Percentiles rank a stretch among this genome's conserved stretches.
Conservation (phyloP, 2,797 vertebrate species). For the Falco naumanni region DNA sequence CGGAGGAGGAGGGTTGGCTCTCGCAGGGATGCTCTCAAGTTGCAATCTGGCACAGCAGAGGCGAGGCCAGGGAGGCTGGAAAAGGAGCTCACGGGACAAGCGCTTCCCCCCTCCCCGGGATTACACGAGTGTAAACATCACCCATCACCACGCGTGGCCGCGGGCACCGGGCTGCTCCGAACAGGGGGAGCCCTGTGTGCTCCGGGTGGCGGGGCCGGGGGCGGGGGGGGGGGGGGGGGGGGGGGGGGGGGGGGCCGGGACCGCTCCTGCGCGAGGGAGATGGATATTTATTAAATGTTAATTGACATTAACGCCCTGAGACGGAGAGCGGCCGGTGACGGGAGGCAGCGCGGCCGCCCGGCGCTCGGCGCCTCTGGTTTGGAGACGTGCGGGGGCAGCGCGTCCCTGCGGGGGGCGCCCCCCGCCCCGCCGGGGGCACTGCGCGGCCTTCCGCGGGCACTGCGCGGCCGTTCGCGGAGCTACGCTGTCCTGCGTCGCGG, state of each 20-base stretch:
- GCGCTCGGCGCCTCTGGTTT: too few species aligned
- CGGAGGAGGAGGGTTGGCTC: neutral
- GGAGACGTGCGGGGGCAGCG: neutral
- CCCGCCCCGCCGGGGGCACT: neutral
- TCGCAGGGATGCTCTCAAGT: neutral
- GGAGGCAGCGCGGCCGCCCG: neutral
- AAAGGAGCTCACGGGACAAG: neutral
- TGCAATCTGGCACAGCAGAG: neutral
- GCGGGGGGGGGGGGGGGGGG: neutral
- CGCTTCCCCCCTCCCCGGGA: neutral
- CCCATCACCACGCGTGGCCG: neutral
- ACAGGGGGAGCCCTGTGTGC: neutral
- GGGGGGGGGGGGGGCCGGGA: neutral
- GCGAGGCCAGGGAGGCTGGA: neutral
- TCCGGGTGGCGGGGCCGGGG: too few species aligned
- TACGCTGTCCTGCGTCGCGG: neutral
- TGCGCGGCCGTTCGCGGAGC: too few species aligned
- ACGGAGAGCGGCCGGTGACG: fast-evolving
- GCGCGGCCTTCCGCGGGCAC: neutral
- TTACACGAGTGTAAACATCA: neutral
- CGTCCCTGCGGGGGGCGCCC: neutral
- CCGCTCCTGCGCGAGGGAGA: neutral
- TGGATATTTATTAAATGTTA: neutral
- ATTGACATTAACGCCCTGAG: neutral
- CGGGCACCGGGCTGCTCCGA: neutral